Conservation (phyloP, 2,888 invertebrate species). For the Spisula subtruncata region DNA sequence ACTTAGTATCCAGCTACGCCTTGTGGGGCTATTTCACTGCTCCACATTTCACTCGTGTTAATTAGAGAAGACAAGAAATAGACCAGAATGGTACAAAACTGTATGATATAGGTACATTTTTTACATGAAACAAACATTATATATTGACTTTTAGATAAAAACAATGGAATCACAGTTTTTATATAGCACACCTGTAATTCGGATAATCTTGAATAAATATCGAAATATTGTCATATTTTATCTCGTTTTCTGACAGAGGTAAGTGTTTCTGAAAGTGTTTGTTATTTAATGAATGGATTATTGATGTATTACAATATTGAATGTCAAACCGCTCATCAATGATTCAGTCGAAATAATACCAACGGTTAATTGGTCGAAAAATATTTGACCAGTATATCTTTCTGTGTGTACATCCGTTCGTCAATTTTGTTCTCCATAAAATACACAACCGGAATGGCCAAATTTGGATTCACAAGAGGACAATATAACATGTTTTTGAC, state of each 20-base stretch:
- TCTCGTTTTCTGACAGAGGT: constrained; percentile 17
- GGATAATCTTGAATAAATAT: neutral
- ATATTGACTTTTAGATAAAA: neutral
- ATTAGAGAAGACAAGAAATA: too few species aligned
- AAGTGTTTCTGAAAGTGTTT: neutral
- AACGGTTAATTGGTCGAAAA: too few species aligned
- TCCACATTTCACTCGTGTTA: too few species aligned
- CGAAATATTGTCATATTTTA: constrained; percentile 25
- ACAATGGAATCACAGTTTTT: neutral
- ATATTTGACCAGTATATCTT: too few species aligned
- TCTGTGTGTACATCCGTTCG: too few species aligned
- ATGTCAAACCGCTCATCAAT: neutral
- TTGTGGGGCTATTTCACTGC: too few species aligned
- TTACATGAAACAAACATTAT: neutral
- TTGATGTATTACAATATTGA: neutral
- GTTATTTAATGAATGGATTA: neutral
- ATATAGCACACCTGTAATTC: constrained; percentile 23
- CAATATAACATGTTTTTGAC: too few species aligned
- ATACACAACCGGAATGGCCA: too few species aligned
- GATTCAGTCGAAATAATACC: neutral
- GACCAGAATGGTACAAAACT: neutral
- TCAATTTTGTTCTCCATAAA: too few species aligned
- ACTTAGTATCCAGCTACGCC: too few species aligned
- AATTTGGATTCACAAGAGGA: too few species aligned
- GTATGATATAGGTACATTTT: neutral